Percentiles rank a stretch among this genome's conserved stretches.
Conservation (phyloP, 1,140 invertebrate species). For the Magallana gigas region DNA sequence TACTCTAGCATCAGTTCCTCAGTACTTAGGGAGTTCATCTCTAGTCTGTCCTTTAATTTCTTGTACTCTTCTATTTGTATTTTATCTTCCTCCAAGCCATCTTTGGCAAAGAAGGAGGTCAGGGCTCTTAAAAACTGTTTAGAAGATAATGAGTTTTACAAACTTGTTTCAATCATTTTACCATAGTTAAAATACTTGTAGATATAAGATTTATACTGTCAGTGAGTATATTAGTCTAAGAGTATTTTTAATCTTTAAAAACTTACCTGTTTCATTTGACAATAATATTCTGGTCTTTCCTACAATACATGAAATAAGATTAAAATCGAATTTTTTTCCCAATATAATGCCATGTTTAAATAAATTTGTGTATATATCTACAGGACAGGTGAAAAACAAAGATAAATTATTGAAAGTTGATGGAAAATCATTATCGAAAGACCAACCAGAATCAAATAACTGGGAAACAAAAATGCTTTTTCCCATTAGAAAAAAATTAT, state of each 20-base stretch:
- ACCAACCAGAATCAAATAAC: too few relatives aligned
- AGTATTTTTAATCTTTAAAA: background rate
- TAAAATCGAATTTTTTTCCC: too few relatives aligned
- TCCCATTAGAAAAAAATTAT: too few relatives aligned
- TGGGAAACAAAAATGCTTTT: too few relatives aligned
- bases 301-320: constrained; percentile 51
- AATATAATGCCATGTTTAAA: too few relatives aligned
- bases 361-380: too few relatives aligned
- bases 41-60: constrained; percentile 59
- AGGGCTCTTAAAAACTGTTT: constrained; percentile 66
- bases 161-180: background rate
- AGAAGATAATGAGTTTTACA: background rate
- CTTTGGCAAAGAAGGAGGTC: constrained; percentile 66
- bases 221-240: background rate
- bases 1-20: constrained; percentile 70
- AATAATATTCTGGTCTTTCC: constrained; percentile 72
- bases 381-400: too few relatives aligned
- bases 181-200: background rate
- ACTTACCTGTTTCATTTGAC: constrained; percentile 71
- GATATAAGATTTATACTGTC: background rate
- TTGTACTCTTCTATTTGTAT: constrained; percentile 53
- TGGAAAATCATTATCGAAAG: too few relatives aligned
- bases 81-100: constrained; percentile 60
- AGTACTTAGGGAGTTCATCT: constrained; percentile 66
- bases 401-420: background rate